These are phyloP conservation scores for Ganaspis sp. DNA, from an alignment of 1,140 invertebrate species.

Conservation along the genomic window DNA sequence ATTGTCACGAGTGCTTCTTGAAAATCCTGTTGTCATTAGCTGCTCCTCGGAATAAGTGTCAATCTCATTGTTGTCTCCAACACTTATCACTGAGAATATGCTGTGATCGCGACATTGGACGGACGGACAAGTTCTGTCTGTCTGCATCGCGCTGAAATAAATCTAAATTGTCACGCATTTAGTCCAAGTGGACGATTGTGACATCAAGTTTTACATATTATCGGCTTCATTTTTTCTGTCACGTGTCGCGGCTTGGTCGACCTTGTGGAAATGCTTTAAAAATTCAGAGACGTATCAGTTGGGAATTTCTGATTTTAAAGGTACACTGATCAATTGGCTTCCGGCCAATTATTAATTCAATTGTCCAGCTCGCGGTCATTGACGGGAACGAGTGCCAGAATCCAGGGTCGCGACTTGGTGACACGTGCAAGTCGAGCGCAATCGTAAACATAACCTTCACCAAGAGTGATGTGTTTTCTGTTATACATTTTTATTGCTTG, in stretches of 20 bases:
- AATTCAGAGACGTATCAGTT: too few species aligned
- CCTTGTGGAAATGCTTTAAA: too few species aligned
- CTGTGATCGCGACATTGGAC: conserved; percentile 9
- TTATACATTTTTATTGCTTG: neutral
- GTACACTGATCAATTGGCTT: too few species aligned
- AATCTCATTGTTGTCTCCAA: neutral
- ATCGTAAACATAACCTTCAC: conserved; percentile 9
- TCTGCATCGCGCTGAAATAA: conserved; percentile 10
- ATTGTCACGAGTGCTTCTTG: neutral
- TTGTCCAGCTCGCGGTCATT: too few species aligned
- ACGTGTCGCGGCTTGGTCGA: too few species aligned
- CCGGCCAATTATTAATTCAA: too few species aligned
- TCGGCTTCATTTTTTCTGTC: too few species aligned
- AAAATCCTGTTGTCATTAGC: neutral
- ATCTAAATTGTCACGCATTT: too few species aligned
- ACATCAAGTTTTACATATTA: too few species aligned
- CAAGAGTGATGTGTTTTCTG: neutral
- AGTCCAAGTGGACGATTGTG: too few species aligned
- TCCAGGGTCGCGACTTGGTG: neutral
- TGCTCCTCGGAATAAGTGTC: neutral
- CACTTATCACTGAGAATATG: neutral
- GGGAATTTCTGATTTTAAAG: too few species aligned
- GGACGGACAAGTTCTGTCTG: conserved; percentile 5
- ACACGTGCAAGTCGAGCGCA: neutral
- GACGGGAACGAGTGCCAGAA: too few species aligned